Evolutionary conservation across 1,140 invertebrate genomes (phyloP), one percentile per base, ranked within the genome.

Genomic region (Cardiocondyla obscurior): DNA sequence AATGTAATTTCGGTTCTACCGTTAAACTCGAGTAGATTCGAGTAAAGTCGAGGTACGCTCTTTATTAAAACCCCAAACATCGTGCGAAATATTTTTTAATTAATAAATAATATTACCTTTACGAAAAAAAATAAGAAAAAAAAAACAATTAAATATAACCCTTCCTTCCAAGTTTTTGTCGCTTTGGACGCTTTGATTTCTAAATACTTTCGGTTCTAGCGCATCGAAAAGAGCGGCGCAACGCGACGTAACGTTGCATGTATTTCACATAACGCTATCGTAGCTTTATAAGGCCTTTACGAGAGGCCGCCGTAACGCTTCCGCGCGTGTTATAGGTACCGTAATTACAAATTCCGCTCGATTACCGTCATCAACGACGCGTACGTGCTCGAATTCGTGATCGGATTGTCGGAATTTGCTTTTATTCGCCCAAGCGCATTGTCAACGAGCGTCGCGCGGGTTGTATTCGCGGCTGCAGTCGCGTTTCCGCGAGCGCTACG

Each of bases 321-420:
- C 8, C 46, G 25, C 58, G 53, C 85, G 81, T n/a, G n/a, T 84
- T 86, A 87, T 84, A 81, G 74, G 53, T 49, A 60, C 44, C 55
- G 85, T 87, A 88, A 88, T 88, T 88, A 86, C 85, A 81, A 87
- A 88, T 88, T 88, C 85, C 85, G 85, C 74, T 76, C 86, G 86
- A 88, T 88, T 88, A 88, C 86, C 74, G 65, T 51, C 85, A 83
- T 83, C 81, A 85, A 73, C 64, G 58, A 55, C 51, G 51, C 60
- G 44, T 88, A 87, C 86, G 86, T 87, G 86, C 62, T 51, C 57
- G 85, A 88, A 88, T 87, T 88, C 82, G 85, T 82, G 85, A 88
- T 88, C 74, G 85, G 64, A 87, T 88, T 65, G 69, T 22, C 49
- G 84, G 76, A 84, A 76, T 87, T 87, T 82, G 82, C 69, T 85